Conservation (phyloP, 2,113 vertebrate genomes). For the Semicossyphus pulcher region DNA sequence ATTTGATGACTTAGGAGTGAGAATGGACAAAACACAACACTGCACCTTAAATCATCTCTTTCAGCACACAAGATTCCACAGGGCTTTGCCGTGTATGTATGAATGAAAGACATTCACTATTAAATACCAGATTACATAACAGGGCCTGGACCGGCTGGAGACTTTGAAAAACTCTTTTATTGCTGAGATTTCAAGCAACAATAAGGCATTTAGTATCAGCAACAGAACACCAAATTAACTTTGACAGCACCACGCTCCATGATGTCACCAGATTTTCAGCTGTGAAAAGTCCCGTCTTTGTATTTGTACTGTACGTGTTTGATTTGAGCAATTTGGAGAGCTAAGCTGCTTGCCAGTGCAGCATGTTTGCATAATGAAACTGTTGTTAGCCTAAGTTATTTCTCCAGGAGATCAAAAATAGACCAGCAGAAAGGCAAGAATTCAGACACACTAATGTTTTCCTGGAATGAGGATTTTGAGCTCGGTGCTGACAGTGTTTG, state of each 20-base stretch:
- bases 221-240: conserved; percentile 13
- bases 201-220: conserved; percentile 44
- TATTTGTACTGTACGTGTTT: conserved; percentile 13
- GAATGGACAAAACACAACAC: too few species aligned
- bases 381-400: not conserved
- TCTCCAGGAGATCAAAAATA: not conserved
- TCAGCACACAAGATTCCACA: conserved; percentile 1
- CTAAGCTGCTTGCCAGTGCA: not conserved
- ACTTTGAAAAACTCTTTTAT: conserved; percentile 29
- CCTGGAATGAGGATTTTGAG: not conserved
- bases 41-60: conserved; percentile 27
- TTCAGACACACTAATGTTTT: not conserved
- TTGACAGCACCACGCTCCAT: conserved; percentile 15
- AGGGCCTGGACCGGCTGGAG: conserved; percentile 36
- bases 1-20: too few species aligned
- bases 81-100: conserved; percentile 20
- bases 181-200: conserved; percentile 35
- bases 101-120: conserved; percentile 56
- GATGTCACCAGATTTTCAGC: conserved; percentile 33
- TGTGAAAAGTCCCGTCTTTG: not conserved
- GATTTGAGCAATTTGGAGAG: conserved; percentile 27
- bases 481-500: not conserved
- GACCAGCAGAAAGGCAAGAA: not conserved
- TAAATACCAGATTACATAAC: conserved; percentile 56
- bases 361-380: conserved; percentile 7